Base-by-base conservation (phyloP, 2,797 vertebrate species). In the Helicolenus hilgendorfi region DNA sequence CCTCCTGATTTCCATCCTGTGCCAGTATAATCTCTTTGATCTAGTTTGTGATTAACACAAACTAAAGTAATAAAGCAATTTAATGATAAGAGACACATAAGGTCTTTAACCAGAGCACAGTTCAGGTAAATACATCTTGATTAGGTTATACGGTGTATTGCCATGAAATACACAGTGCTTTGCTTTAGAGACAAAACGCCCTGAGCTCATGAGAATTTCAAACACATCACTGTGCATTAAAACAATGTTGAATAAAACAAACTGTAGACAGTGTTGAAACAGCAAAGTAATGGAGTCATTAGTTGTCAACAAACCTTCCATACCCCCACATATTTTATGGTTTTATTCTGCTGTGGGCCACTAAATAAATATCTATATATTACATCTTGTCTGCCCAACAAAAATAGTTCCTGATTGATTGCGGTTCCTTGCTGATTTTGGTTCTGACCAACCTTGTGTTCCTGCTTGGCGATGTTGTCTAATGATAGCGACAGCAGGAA, bases 401-500 rank as follows among this genome's bases (percentile, higher is more conserved):
- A 27, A 73, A 62, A 24, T 2, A 11, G 3, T 24, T 36, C 5
- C 36, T 27, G 58, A 26, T 3, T 74, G 18, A 26, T n/a, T 22
- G 10, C n/a, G 5, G 3, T 26, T 58, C 59, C 58, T 35, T 15
- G 4, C 7, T 9, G 11, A 33, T 20, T 74, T 41, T 29, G 4
- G 7, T 36, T 60, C 2, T 53, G 62, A 68, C 1, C 89, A 89
- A 99, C 99, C 98, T 98, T 98, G 81, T 98, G 98, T 86, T 98
- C 97, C 75, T 97, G 95, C 89, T 98, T 98, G 95, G 96, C 98
- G 78, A 99, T 99, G 95, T 99, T 98, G 82, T 99, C 98, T 92
- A 99, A 89, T 62, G 98, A 98, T 49, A 99, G 97, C 1, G 99
- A 99, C 65, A 98, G 95, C 92, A 99, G 96, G 45, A 98, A 98